Conservation (phyloP, 2,888 invertebrate genomes). For the Melanostoma mellinum region DNA sequence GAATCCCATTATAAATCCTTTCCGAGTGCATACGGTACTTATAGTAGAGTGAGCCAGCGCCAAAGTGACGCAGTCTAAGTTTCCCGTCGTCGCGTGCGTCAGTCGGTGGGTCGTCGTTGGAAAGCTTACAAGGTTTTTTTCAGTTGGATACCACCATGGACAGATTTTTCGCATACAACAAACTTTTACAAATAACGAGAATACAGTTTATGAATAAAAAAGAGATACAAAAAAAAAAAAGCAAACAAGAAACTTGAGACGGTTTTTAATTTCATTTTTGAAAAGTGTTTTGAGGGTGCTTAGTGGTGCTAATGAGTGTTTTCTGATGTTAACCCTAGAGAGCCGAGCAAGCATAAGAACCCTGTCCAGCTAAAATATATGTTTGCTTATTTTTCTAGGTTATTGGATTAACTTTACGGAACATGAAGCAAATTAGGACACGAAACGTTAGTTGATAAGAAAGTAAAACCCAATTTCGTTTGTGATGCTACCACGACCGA, state of each 20-base stretch:
- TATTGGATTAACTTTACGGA: no score
- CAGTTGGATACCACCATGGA: slow-evolving; percentile 28
- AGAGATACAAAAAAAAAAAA: slow-evolving; percentile 32
- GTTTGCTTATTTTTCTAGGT: background rate
- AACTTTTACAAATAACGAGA: slow-evolving; percentile 18
- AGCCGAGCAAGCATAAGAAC: background rate
- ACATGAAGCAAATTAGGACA: no score
- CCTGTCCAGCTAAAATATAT: slow-evolving; percentile 6
- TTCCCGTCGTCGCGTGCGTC: background rate
- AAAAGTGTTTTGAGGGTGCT: slow-evolving; percentile 36
- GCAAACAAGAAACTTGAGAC: slow-evolving; percentile 26
- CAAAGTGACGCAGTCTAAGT: slow-evolving; percentile 56
- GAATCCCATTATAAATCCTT: slow-evolving; percentile 71
- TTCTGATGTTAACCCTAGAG: background rate
- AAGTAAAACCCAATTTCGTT: no score
- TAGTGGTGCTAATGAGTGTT: slow-evolving; percentile 41
- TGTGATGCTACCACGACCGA: no score
- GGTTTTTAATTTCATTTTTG: slow-evolving; percentile 54
- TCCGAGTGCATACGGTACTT: slow-evolving; percentile 54
- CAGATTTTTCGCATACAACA: slow-evolving; percentile 28
- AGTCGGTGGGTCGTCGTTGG: background rate
- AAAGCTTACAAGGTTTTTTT: slow-evolving; percentile 26
- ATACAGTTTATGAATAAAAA: background rate
- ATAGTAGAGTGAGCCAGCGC: slow-evolving; percentile 12
- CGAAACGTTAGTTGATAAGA: no score